Evolutionary conservation across 2,113 vertebrate genomes (phyloP), one percentile per base, ranked within the genome.

Genomic region (Tragelaphus imberbis): DNA sequence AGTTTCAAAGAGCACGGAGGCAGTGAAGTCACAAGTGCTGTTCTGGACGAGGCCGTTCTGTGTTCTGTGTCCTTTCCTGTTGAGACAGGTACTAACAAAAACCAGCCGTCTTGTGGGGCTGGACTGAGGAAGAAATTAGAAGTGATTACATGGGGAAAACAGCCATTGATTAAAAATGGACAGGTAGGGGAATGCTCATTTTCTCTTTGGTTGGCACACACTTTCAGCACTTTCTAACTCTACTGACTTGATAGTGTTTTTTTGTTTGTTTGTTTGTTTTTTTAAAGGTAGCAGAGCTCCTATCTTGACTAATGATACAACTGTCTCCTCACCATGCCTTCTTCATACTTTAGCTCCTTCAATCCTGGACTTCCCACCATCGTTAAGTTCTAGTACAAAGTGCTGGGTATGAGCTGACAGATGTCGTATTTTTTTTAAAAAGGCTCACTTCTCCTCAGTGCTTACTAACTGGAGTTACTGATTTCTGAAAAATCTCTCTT

Each of bases 21-120:
- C 21, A 15, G 14, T 1, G 21, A 53, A 30, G 36, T 28, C 63
- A 36, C 2, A n/a, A 28, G 40, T 7, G 25, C 5, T 15, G 23
- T 33, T 11, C 55, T 8, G 3, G 36, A 63, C 0, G 4, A 1
- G 40, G 71, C 47, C 5, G 4, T 0, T 9, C 3, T 9, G 0
- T 0, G n/a, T 12, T 44, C 33, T 11, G 33, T 19, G 68, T 13
- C 88, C 16, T 81, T 79, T 58, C 75, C 91, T 82, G 4, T 21
- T 19, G 44, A 63, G n/a, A 47, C 47, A 6, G 0, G 44, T 47
- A 28, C 11, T 25, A 2, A 84, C 33, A n/a, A 63, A 86, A 3
- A 30, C 3, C 6, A 28, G 84, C 17, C 25, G 0, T 10, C 11
- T 49, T 2, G 23, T n/a, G 33, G 33, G 81, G 36, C 2, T 7